Percentiles rank a stretch among this genome's conserved stretches.
Evolutionary conservation across 2,888 invertebrate species (phyloP).

Genomic region (Odontocolon sp.): DNA sequence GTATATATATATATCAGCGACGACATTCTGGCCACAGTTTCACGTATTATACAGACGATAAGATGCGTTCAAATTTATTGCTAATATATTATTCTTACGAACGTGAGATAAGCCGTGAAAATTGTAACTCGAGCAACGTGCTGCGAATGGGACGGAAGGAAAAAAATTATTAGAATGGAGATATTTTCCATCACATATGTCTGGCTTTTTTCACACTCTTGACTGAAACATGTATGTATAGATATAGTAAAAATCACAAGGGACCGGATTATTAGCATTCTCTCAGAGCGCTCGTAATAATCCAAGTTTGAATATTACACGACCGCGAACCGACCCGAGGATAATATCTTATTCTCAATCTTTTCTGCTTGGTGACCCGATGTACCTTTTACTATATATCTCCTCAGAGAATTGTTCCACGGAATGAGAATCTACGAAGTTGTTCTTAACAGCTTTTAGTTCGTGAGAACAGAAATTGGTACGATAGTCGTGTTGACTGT

Average conservation of each 20-base stretch:
- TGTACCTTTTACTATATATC: not conserved
- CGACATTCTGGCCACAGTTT: not conserved
- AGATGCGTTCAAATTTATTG: constrained; percentile 40
- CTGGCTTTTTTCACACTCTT: not conserved
- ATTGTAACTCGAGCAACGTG: constrained; percentile 23
- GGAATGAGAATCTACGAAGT: not conserved
- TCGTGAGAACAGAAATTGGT: not conserved
- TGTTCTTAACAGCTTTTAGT: constrained; percentile 10
- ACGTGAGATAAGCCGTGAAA: constrained; percentile 22
- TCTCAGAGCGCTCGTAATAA: not conserved
- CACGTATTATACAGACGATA: not conserved
- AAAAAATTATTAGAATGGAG: not conserved
- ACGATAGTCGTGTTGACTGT: not conserved
- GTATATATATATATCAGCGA: not conserved
- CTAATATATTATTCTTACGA: constrained; percentile 31
- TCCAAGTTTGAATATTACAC: constrained; percentile 3
- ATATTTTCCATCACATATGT: not conserved
- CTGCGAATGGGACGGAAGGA: constrained; percentile 5
- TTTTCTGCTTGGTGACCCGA: not conserved
- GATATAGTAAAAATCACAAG: not conserved
- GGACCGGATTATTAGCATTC: constrained; percentile 4
- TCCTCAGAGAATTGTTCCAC: constrained; percentile 6
- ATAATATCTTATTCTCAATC: not conserved
- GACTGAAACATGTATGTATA: not conserved
- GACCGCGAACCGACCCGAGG: not conserved